Percentiles rank a stretch among this genome's conserved stretches.
These are phyloP conservation scores for Salvator merianae DNA, from an alignment of 2,113 vertebrate genomes.

Conservation along the genomic window DNA sequence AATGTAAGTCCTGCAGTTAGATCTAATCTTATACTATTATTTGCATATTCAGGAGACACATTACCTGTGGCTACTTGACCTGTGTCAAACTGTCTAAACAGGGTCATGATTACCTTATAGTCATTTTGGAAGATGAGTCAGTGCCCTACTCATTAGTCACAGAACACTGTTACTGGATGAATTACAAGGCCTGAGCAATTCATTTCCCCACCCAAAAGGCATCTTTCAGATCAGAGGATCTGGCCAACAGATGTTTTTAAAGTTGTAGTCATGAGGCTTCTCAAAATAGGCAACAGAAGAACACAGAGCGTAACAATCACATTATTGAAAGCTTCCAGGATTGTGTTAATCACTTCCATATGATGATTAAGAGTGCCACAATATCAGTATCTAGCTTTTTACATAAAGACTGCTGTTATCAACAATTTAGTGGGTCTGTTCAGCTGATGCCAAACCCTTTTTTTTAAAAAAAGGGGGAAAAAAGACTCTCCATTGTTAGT, in stretches of 20 bases:
- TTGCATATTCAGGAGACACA: neutral
- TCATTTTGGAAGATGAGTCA: neutral
- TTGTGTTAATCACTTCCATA: neutral
- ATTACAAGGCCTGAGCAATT: neutral
- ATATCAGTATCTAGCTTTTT: neutral
- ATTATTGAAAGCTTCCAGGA: no score
- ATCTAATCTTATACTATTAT: neutral
- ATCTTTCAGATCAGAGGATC: neutral
- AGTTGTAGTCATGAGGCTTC: neutral
- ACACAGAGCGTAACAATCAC: neutral
- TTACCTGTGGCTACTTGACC: neutral
- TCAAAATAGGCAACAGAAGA: neutral
- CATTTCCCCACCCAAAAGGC: neutral
- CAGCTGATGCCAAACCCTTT: neutral
- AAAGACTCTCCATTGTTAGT: neutral
- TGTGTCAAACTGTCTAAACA: neutral
- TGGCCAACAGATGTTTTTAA: neutral
- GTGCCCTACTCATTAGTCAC: neutral
- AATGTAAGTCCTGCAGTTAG: neutral
- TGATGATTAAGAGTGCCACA: neutral
- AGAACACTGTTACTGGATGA: neutral
- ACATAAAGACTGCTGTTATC: neutral
- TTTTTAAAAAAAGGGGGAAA: neutral
- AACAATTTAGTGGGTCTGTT: neutral
- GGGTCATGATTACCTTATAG: neutral